phyloP scores from a whole-genome alignment of 2,113 vertebrate genomes.

The Telmatochromis sp. region DNA sequence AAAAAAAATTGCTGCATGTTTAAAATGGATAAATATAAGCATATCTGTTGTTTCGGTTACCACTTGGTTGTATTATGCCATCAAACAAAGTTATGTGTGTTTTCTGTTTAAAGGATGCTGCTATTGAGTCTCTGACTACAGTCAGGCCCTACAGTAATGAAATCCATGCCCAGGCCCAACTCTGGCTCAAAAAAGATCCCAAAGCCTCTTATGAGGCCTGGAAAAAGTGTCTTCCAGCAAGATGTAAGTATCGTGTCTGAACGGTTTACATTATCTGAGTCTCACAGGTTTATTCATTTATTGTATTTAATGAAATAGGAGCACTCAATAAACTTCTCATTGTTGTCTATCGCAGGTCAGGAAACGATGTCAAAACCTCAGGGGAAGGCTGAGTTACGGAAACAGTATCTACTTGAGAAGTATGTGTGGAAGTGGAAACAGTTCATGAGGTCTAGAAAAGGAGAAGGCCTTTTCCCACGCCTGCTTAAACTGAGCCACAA shows the following conservation, averaged over 20 bases:
- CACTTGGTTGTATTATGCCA: neutral
- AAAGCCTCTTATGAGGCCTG: conserved; percentile 95
- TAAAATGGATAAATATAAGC: neutral
- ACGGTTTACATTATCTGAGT: neutral
- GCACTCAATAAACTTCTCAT: neutral
- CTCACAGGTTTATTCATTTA: neutral
- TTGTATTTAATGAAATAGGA: neutral
- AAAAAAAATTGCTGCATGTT: neutral
- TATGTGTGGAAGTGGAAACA: conserved; percentile 98
- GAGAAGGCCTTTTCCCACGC: conserved; percentile 81
- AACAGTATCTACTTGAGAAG: conserved; percentile 90
- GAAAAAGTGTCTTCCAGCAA: conserved; percentile 96
- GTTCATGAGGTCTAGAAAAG: conserved; percentile 80
- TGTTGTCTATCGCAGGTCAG: conserved; percentile 49
- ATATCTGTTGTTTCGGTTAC: neutral
- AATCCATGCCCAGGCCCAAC: conserved; percentile 95
- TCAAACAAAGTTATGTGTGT: neutral
- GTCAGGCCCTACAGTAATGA: conserved; percentile 97
- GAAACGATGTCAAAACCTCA: conserved; percentile 81
- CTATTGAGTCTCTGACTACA: conserved; percentile 89
- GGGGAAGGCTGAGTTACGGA: conserved; percentile 83
- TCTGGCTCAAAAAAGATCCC: conserved; percentile 97
- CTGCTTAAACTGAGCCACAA: conserved; percentile 94
- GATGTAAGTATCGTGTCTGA: conserved; percentile 71
- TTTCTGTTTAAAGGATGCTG: conserved; percentile 77